These are phyloP conservation scores for Achatina immaculata DNA, from an alignment of 1,140 invertebrate genomes.

Conservation along the genomic window DNA sequence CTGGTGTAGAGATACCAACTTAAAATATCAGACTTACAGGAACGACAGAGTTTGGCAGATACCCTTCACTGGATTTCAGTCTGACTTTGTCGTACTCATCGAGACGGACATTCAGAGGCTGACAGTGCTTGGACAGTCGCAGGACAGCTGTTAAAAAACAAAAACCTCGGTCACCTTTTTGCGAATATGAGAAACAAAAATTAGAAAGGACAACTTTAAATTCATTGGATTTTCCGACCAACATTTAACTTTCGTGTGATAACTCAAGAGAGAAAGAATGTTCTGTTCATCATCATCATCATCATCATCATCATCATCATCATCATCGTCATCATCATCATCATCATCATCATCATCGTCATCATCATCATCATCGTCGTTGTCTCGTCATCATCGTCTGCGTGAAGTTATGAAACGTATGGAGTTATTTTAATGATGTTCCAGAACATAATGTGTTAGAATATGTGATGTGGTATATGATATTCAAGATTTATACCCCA, in stretches of 20 bases:
- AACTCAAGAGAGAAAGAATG: background rate
- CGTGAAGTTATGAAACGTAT: background rate
- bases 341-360: background rate
- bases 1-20: too few relatives aligned
- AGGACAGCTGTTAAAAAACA: background rate
- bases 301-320: background rate
- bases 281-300: too few relatives aligned
- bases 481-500: too few relatives aligned
- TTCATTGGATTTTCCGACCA: too few relatives aligned
- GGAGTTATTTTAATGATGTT: too few relatives aligned
- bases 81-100: background rate
- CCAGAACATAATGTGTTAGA: too few relatives aligned
- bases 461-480: too few relatives aligned
- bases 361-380: background rate
- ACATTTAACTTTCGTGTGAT: background rate
- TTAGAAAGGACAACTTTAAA: too few relatives aligned
- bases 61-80: background rate
- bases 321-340: background rate
- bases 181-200: too few relatives aligned
- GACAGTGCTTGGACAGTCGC: background rate
- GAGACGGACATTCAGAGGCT: background rate
- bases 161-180: too few relatives aligned
- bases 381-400: background rate
- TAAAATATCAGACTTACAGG: background rate
- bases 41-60: background rate